Evolutionary conservation across 2,113 vertebrate genomes (phyloP), one percentile per base, ranked within the genome.

Genomic region (Phrynosoma platyrhinos): DNA sequence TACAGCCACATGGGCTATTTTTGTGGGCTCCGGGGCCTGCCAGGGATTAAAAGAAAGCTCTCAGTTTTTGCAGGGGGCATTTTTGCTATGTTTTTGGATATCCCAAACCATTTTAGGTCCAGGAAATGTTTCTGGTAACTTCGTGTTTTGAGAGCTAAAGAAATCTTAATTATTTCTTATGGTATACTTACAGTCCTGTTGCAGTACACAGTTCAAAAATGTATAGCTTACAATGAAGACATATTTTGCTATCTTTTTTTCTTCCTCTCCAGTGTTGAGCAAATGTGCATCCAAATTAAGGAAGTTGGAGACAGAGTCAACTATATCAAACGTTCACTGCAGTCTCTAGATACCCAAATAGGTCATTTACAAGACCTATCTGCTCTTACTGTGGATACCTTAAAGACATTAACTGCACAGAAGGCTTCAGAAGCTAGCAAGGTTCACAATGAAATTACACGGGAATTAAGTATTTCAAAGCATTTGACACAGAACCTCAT

Each of bases 301-400:
- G 99, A 99, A 95, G 98, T 99, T 66, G 98, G 98, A 76, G 98
- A 99, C 97, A 98, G 97, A 75, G 99, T 99, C 90, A 99, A 98
- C 97, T 99, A 98, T 92, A 99, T 99, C 93, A 99, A 99, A 93
- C 97, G 98, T 71, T 99, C 98, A 8, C 93, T 99, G 88, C 98
- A 99, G 94, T 99, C 99, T 30, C 95, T 99, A 96, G 99, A 99
- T 95, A 98, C 98, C 20, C 98, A 99, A 89, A 99, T 99, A 83
- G 99, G 99, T 21, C 99, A 99, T 96, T 96, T 99, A n/a, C 99
- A 99, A 94, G 99, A 99, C 91, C 98, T 99, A 30, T 99, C 98
- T 1, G 99, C 98, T 42, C 96, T 99, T 9, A 99, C 98, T 12
- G 98, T 99, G 95, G 99, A 99, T 93, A 99, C 98, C n/a, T 94